Percentiles rank a stretch among this genome's conserved stretches.
Evolutionary conservation across 2,797 vertebrate species (phyloP).

Genomic region (Poecilia velifera): DNA sequence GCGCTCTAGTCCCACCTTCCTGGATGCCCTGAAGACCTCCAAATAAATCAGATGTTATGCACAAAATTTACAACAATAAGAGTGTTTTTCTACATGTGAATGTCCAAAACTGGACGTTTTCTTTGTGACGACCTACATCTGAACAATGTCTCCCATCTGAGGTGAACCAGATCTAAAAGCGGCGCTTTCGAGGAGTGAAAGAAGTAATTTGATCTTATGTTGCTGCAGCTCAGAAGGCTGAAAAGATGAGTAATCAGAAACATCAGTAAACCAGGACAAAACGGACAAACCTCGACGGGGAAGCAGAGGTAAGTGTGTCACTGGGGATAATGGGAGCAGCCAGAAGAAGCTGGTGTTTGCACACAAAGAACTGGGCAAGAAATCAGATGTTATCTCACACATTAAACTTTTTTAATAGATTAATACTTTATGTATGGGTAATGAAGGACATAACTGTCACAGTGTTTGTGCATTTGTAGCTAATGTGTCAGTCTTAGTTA

Average conservation of each 20-base stretch:
- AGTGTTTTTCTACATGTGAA: neutral
- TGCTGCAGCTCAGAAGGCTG: neutral
- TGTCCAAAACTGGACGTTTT: neutral
- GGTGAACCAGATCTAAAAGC: neutral
- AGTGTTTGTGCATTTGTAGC: neutral
- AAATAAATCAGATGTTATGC: neutral
- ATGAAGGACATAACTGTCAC: neutral
- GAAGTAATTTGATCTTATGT: neutral
- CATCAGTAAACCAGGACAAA: conserved; percentile 1
- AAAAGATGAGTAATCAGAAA: conserved; percentile 10
- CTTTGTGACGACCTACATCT: neutral
- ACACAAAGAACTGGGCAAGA: neutral
- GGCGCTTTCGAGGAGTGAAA: neutral
- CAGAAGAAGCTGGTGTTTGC: neutral
- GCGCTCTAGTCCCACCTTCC: neutral
- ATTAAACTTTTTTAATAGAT: neutral
- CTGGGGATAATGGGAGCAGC: neutral
- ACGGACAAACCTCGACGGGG: neutral
- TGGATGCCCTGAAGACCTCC: neutral
- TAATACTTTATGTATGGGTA: neutral
- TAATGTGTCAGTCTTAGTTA: neutral
- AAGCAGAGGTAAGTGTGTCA: conserved; percentile 2
- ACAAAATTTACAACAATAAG: neutral
- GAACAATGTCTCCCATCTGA: neutral
- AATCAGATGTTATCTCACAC: neutral